Evolutionary conservation across 2,797 vertebrate species (phyloP), one percentile per base, ranked within the genome.

Genomic region (Pseudochirops cupreus): DNA sequence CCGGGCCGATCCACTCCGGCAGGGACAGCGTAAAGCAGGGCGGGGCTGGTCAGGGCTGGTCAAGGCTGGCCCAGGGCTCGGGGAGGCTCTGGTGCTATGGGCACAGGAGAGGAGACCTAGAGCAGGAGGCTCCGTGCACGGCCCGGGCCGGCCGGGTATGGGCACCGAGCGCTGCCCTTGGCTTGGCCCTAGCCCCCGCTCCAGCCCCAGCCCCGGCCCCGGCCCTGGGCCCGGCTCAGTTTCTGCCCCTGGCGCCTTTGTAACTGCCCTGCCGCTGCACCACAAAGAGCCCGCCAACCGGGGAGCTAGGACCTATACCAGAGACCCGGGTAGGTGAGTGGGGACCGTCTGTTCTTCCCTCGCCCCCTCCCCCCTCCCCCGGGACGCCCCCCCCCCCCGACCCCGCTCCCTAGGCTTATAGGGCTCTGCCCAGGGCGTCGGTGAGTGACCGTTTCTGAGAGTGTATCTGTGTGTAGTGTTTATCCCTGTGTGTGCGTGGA

Each of bases 91-190:
- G 74, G 39, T 10, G 74, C 74, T 5, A 87, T 87, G 74, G 91
- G 54, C n/a, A 9, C 52, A 2, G 56, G 91, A 39, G n/a, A 28
- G 39, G 54, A 55, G 54, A 28, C 54, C 29, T 33, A 55, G 54
- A 55, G 54, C 55, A 14, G 29, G 54, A 26, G 91, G 21, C 54
- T 31, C 90, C 33, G 31, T 29, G 53, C 52, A 12, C 52, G 90
- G 90, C 90, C 54, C 90, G 50, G 89, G 54, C 28, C 54, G 52
- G 74, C 74, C 74, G 74, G 74, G 74, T 87, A 87, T 87, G 74
- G 54, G 90, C 90, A 33, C 90, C 90, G 90, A n/a, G 90, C 90
- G 50, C 90, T 55, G 90, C 90, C 90, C 53, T 33, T 55, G 90
- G 90, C 90, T 29, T n/a, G 74, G 74, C 74, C 90, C 90, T 31